Base-by-base conservation (phyloP, 2,888 invertebrate species). In the Coelopa pilipes region DNA sequence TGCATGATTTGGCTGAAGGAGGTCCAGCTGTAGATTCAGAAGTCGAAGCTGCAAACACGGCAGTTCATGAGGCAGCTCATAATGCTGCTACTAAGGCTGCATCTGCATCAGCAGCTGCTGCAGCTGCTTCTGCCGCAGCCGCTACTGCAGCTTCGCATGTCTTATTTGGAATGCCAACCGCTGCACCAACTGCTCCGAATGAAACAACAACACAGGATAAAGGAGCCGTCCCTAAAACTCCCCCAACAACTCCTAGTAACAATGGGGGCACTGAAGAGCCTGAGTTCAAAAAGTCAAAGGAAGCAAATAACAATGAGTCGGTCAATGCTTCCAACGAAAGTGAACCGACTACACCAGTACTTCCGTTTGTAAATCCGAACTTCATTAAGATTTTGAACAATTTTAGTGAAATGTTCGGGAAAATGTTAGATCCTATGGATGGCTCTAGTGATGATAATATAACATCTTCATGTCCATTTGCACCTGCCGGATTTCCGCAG, bases 381-480 rank as follows among this genome's bases (percentile, higher is more conserved):
- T 85, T 83, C 68, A 82, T 87, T 82, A 83, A 82, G 34, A 84
- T 87, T 66, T 78, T 87, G 19, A 87, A 84, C 65, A 87, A 86
- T 74, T 87, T 87, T 50, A 85, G 84, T 67, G 85, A 86, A 78
- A 85, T 87, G 84, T 86, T 87, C 70, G 83, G 84, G 53, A 87
- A 86, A 78, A 84, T 87, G 77, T 79, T 87, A 24, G 87, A 86
- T 77, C 86, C 87, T 2, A 76, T 79, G 62, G 84, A 82, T 45
- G 75, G 72, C 59, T 10, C n/a, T 17, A 19, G 49, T 7, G 77
- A 74, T n/a, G 72, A 72, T 15, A 66, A 59, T 10, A 50, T 53
- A 9, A 17, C 62, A 1, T 49, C 34, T 17, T 7, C 34, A 34
- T 46, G 47, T 65, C 47, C 75, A 9, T 70, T 72, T 46, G 60